phyloP scores from a whole-genome alignment of 1,140 invertebrate species.

The Hyphantria cunea region DNA sequence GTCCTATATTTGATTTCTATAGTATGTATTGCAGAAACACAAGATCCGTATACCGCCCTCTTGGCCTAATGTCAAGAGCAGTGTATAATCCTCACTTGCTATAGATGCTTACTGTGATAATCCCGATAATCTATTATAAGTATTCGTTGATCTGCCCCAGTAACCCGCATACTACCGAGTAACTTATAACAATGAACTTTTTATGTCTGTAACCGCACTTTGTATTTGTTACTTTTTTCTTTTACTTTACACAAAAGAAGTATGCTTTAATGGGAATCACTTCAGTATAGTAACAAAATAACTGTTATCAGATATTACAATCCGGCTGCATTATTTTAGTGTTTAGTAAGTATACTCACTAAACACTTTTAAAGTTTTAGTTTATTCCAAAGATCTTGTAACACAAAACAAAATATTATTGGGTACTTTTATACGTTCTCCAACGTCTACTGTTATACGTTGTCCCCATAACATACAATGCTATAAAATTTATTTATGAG shows the following conservation, averaged over 20 bases:
- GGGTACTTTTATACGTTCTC: background rate
- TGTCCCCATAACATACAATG: too few species aligned
- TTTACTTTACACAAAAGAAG: slow-evolving; percentile 28
- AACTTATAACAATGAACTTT: slow-evolving; percentile 51
- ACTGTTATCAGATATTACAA: slow-evolving; percentile 20
- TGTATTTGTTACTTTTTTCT: slow-evolving; percentile 20
- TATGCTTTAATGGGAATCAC: slow-evolving; percentile 19
- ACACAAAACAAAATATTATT: background rate
- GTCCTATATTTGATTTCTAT: too few species aligned
- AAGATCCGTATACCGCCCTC: too few species aligned
- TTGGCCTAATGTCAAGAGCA: too few species aligned
- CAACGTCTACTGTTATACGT: background rate
- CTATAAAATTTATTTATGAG: too few species aligned
- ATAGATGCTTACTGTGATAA: slow-evolving; percentile 66
- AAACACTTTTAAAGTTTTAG: too few species aligned
- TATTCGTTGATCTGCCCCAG: slow-evolving; percentile 50
- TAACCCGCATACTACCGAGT: slow-evolving; percentile 54
- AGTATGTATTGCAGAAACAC: too few species aligned
- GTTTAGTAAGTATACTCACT: too few species aligned
- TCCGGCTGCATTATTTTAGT: background rate
- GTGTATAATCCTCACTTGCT: slow-evolving; percentile 43
- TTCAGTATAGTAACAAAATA: slow-evolving; percentile 25
- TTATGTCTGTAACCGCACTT: slow-evolving; percentile 36
- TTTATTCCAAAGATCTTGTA: too few species aligned
- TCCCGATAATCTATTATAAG: slow-evolving; percentile 45